phyloP scores from a whole-genome alignment of 2,797 vertebrate genomes.

The Nothura maculosa region DNA sequence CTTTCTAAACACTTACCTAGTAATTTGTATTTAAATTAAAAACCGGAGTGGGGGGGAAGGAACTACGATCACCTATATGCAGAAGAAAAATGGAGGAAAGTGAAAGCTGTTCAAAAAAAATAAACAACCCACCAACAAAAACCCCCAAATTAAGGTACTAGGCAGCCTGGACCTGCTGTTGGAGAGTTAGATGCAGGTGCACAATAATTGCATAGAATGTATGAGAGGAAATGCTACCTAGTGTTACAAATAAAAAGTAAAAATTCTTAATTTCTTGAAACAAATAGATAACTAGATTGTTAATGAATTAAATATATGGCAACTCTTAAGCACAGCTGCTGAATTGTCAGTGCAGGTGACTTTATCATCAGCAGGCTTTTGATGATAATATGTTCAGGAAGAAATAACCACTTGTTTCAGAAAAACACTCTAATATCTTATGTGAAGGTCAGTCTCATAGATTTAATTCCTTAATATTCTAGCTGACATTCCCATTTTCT shows the following conservation, averaged over 20 bases:
- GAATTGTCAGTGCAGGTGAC: constrained; percentile 69
- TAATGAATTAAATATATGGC: constrained; percentile 70
- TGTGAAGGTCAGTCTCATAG: constrained; percentile 68
- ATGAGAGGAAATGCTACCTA: not conserved
- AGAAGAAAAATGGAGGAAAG: constrained; percentile 46
- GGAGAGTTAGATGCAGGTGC: constrained; percentile 8
- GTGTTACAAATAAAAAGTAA: constrained; percentile 6
- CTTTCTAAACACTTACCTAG: constrained; percentile 67
- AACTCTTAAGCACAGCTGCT: constrained; percentile 51
- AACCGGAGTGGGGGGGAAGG: not conserved
- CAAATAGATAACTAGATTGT: constrained; percentile 26
- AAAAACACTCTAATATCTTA: constrained; percentile 52
- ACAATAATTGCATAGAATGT: not conserved
- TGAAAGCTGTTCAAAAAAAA: constrained; percentile 24
- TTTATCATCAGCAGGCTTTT: constrained; percentile 71
- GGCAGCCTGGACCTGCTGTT: constrained; percentile 13
- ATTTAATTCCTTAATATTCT: constrained; percentile 78
- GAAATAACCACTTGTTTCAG: constrained; percentile 73
- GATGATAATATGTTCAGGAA: constrained; percentile 66
- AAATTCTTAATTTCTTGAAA: constrained; percentile 24
- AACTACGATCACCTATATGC: constrained; percentile 2
- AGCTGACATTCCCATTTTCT: constrained; percentile 75
- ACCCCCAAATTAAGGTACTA: not conserved
- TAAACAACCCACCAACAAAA: constrained; percentile 24
- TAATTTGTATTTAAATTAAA: constrained; percentile 65